phyloP scores from a whole-genome alignment of 2,797 vertebrate species.

The Luscinia megarhynchos region DNA sequence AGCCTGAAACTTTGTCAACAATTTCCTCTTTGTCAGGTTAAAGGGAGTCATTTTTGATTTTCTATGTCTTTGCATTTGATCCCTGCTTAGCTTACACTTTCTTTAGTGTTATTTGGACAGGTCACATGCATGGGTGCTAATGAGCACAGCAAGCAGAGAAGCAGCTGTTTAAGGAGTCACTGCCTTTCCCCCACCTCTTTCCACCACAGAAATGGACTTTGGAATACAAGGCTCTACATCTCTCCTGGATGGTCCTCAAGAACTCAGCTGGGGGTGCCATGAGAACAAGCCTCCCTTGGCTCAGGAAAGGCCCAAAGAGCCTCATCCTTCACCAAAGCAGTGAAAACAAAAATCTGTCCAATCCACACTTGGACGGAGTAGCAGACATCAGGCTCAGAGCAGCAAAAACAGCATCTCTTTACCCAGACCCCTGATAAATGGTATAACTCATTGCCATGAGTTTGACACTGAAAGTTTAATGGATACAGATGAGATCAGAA shows the following conservation, averaged over 20 bases:
- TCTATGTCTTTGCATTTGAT: neutral
- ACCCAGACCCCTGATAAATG: neutral
- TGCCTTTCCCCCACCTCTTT: neutral
- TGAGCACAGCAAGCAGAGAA: neutral
- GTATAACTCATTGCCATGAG: neutral
- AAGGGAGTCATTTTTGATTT: neutral
- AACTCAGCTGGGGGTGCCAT: neutral
- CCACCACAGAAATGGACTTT: neutral
- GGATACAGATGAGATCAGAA: neutral
- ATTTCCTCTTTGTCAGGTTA: neutral
- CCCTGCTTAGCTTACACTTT: neutral
- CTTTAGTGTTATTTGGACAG: neutral
- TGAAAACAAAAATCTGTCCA: neutral
- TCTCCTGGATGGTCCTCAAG: neutral
- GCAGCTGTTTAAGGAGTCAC: neutral
- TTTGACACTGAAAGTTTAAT: neutral
- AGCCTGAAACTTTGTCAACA: neutral
- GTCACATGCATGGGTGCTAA: neutral
- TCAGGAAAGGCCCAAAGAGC: neutral
- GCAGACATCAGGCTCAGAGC: neutral
- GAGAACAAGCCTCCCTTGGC: neutral
- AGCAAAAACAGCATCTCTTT: neutral
- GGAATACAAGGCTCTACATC: neutral
- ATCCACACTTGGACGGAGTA: neutral
- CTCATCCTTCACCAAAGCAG: neutral